These are phyloP conservation scores for Neoniphon sammara DNA, from an alignment of 2,797 vertebrate species.

Conservation along the genomic window DNA sequence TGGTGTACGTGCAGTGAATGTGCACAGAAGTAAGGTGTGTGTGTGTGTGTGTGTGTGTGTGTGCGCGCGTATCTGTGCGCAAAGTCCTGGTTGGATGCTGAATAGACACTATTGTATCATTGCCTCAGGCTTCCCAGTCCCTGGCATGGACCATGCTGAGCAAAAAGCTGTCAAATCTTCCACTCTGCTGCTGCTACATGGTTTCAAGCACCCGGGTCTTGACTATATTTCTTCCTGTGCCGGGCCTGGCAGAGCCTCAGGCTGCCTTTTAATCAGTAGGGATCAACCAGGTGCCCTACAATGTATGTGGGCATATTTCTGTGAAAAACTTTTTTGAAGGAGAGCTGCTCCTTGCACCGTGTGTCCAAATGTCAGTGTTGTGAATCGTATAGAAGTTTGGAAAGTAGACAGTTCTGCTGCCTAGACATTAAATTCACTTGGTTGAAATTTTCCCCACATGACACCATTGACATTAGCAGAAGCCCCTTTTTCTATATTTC, in stretches of 20 bases:
- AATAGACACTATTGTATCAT: conserved; percentile 46
- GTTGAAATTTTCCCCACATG: background rate
- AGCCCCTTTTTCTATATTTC: no score
- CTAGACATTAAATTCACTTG: background rate
- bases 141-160: conserved; percentile 11
- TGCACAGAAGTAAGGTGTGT: conserved; percentile 2
- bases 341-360: background rate
- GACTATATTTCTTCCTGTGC: background rate
- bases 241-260: background rate
- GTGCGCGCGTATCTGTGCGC: conserved; percentile 6
- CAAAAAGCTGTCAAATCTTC: conserved; percentile 36
- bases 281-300: background rate
- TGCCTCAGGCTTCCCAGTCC: conserved; percentile 30
- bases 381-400: background rate
- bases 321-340: background rate
- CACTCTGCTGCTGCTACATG: conserved; percentile 10
- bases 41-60: conserved; percentile 4
- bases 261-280: background rate
- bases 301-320: background rate
- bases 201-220: conserved; percentile 5
- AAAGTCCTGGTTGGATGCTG: conserved; percentile 45
- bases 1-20: conserved; percentile 30
- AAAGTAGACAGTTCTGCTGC: background rate
- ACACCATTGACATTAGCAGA: no score
- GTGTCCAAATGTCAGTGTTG: background rate